phyloP scores from a whole-genome alignment of 2,113 vertebrate genomes.

The Columbina picui region DNA sequence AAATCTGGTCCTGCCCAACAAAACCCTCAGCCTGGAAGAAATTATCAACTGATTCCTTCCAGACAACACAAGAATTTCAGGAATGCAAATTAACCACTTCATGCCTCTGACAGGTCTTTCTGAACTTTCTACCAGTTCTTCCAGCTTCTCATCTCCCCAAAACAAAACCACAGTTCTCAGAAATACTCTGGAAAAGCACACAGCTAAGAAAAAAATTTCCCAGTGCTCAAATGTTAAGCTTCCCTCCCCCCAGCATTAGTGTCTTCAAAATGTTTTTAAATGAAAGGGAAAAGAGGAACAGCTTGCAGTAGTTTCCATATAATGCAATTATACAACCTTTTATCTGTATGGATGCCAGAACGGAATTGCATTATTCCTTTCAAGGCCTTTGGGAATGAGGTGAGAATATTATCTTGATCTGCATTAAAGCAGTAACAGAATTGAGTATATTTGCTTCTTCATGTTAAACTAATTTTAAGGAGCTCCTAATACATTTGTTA shows the following conservation, averaged over 20 bases:
- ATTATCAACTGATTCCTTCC: constrained; percentile 8
- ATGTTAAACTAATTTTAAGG: constrained; percentile 38
- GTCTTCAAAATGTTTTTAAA: constrained; percentile 40
- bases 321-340: constrained; percentile 43
- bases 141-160: background rate
- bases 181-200: background rate
- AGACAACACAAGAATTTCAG: constrained; percentile 23
- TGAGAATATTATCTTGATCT: constrained; percentile 51
- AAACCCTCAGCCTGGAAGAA: constrained; percentile 6
- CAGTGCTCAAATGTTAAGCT: background rate
- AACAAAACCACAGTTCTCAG: constrained; percentile 14
- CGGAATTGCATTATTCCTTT: constrained; percentile 25
- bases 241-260: background rate
- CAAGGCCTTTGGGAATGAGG: background rate
- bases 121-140: constrained; percentile 14
- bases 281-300: background rate
- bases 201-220: background rate
- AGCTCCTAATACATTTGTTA: constrained; percentile 31
- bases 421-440: constrained; percentile 38
- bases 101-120: background rate
- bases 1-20: background rate
- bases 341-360: constrained; percentile 29
- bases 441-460: constrained; percentile 34
- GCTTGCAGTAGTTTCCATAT: constrained; percentile 20
- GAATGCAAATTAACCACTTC: constrained; percentile 16